Conservation (phyloP, 1,140 invertebrate species). For the Hycleus phaleratus region DNA sequence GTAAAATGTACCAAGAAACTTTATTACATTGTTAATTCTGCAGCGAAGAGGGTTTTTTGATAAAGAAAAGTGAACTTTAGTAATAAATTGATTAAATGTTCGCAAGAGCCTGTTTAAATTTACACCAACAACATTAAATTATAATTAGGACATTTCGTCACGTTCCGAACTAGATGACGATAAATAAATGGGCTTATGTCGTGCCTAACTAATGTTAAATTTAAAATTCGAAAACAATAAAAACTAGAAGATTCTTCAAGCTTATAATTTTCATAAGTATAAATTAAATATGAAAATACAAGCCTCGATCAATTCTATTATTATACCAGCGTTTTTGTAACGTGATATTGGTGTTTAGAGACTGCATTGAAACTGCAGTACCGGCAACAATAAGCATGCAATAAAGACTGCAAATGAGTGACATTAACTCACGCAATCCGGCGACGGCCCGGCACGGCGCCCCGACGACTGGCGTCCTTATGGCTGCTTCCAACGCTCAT, state of each 20-base stretch:
- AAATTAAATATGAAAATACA: no score
- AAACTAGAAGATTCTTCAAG: no score
- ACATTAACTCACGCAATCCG: constrained; percentile 30
- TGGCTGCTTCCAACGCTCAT: constrained; percentile 6
- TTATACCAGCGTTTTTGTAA: no score
- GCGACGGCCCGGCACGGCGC: constrained; percentile 29
- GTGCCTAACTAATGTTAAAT: background rate
- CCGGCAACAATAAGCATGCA: constrained; percentile 27
- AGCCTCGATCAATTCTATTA: no score
- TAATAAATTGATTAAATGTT: no score
- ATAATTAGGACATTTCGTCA: constrained; percentile 10
- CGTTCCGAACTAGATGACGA: background rate
- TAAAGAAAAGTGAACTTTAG: no score
- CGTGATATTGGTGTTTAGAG: background rate
- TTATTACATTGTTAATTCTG: no score
- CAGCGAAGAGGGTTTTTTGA: no score
- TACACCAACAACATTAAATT: background rate
- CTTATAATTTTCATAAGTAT: no score
- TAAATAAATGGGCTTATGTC: constrained; percentile 4
- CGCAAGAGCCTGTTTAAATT: no score
- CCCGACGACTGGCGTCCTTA: constrained; percentile 28
- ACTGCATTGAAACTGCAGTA: constrained; percentile 23
- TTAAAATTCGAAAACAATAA: no score
- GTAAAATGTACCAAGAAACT: no score
- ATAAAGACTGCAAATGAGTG: constrained; percentile 34